Evolutionary conservation across 2,113 vertebrate genomes (phyloP), one percentile per base, ranked within the genome.

Genomic region (Notarius lentiginosus): DNA sequence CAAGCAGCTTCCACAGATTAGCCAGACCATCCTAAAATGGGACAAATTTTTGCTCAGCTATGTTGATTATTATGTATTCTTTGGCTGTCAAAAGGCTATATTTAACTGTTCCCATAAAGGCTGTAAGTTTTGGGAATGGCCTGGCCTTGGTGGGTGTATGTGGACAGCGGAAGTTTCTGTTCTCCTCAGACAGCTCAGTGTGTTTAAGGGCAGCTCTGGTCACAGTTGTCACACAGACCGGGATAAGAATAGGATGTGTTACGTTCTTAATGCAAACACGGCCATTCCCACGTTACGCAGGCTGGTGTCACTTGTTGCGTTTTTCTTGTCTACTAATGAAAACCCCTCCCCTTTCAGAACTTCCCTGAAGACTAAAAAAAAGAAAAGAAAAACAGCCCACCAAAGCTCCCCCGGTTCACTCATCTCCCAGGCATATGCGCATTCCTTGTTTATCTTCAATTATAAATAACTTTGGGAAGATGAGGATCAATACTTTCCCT

Each of bases 401-500:
- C 70, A 41, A 80, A 89, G 90, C 91, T 88, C 90, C 88, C 91
- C 89, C 65, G 60, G 84, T 84, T 79, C 55, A 80, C 72, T 82
- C 70, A 82, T 91, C 94, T 95, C 93, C 93, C 94, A 94, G 89
- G 93, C 93, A 94, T 90, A 93, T 65, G 89, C 88, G 90, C 87
- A 92, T 90, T 92, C 90, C 53, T 90, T 95, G 95, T 95, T 96
- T 95, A 95, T 93, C 90, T 95, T 93, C 90, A 92, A 92, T 92
- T 94, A 94, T 92, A 95, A 95, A 95, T 96, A 95, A 94, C 94
- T 94, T 95, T 95, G 94, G 93, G 94, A 96, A 95, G 93, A 90
- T 75, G 90, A 79, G 90, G 94, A 95, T 95, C 94, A 86, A 95
- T 96, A 94, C 91, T 90, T 94, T 95, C 93, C 94, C 93, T 94